phyloP scores from a whole-genome alignment of 2,113 vertebrate genomes.

The Clarias macrocephalus region DNA sequence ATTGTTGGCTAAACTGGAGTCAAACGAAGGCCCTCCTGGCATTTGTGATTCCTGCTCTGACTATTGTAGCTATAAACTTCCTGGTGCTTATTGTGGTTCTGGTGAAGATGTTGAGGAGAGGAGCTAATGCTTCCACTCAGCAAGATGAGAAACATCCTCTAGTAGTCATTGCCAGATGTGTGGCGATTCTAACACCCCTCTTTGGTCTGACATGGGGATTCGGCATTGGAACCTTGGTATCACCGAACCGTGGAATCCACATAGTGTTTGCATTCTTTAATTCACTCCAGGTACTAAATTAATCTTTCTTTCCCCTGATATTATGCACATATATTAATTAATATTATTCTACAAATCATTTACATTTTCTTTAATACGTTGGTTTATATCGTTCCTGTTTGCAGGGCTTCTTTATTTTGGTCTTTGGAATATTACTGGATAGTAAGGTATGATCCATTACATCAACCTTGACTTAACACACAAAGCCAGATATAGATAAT shows the following conservation, averaged over 20 bases:
- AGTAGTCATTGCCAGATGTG: conserved; percentile 29
- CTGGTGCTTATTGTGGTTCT: conserved; percentile 79
- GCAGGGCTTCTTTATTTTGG: conserved; percentile 40
- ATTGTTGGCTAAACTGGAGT: conserved; percentile 88
- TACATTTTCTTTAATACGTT: not conserved
- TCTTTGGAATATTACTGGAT: conserved; percentile 29
- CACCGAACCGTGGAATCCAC: not conserved
- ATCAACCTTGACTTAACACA: not conserved
- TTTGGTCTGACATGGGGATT: conserved; percentile 40
- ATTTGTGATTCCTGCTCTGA: conserved; percentile 80
- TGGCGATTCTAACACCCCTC: conserved; percentile 32
- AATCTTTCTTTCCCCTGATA: too few species aligned
- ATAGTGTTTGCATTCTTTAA: conserved; percentile 24
- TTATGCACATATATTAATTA: too few species aligned
- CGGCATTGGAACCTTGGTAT: conserved; percentile 39
- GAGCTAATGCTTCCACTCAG: conserved; percentile 57
- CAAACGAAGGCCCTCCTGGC: conserved; percentile 80
- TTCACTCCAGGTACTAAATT: conserved; percentile 32
- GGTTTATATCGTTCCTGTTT: not conserved
- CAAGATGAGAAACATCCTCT: conserved; percentile 56
- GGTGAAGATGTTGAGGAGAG: conserved; percentile 75
- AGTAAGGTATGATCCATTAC: conserved; percentile 8
- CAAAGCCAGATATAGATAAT: not conserved
- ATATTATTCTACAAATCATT: not conserved
- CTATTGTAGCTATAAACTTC: conserved; percentile 79